These are phyloP conservation scores for Hippocampus guttulatus DNA, from an alignment of 2,113 vertebrate species.

Conservation along the genomic window DNA sequence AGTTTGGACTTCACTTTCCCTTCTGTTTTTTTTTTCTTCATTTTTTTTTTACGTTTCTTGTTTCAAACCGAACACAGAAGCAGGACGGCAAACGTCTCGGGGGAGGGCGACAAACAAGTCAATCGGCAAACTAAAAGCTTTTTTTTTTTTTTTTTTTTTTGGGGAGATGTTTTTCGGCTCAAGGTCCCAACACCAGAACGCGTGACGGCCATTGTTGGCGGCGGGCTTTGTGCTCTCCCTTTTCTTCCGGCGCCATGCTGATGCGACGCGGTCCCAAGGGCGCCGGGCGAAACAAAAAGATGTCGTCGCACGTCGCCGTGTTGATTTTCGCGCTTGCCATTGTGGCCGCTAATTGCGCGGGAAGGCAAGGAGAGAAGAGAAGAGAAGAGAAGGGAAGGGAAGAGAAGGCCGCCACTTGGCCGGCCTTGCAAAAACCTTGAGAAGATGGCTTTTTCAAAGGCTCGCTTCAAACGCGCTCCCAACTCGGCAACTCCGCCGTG, in stretches of 20 bases:
- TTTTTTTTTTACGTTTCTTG: too few species aligned
- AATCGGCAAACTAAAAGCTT: background rate
- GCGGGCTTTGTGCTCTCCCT: background rate
- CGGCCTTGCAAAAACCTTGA: slow-evolving; percentile 8
- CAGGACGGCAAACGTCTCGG: background rate
- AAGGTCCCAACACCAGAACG: background rate
- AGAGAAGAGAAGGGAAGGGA: background rate
- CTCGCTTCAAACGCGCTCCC: background rate
- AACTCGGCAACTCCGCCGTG: background rate
- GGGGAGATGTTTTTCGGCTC: background rate
- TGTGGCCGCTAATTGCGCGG: background rate
- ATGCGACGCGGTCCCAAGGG: slow-evolving; percentile 1
- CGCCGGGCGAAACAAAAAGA: background rate
- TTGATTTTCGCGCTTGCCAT: background rate
- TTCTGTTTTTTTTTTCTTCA: too few species aligned
- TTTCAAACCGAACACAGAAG: background rate
- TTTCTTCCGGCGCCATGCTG: background rate
- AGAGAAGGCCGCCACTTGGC: background rate
- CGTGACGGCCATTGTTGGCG: background rate
- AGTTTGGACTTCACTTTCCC: too few species aligned
- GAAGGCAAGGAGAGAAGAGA: background rate
- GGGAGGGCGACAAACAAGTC: background rate
- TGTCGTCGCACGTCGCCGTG: background rate
- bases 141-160: background rate
- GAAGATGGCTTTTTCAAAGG: slow-evolving; percentile 1